Conservation (phyloP, 2,888 invertebrate genomes). For the Lepidocyrtinus sp. region DNA sequence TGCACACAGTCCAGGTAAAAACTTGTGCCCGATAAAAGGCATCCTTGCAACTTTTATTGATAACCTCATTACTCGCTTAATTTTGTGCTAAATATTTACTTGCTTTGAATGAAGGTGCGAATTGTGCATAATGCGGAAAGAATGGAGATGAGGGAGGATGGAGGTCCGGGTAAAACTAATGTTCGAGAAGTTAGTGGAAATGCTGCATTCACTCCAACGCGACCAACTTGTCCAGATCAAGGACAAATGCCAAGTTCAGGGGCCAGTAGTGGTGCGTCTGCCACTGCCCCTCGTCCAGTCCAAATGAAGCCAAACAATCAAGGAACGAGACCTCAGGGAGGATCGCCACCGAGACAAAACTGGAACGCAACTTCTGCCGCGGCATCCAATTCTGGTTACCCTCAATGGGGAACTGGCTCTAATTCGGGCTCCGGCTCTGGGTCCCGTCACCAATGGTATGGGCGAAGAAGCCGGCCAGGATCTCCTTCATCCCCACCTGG, state of each 20-base stretch:
- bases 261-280: background rate
- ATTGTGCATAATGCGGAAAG: conserved; percentile 30
- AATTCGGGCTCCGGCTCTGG: background rate
- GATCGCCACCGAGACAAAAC: no score
- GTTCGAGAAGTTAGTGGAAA: conserved; percentile 41
- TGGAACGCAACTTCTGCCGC: background rate
- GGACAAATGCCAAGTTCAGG: background rate
- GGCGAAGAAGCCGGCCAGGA: background rate
- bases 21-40: no score
- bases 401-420: background rate
- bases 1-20: conserved; percentile 56
- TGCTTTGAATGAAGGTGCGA: conserved; percentile 19
- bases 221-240: background rate
- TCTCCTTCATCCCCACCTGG: conserved; percentile 26
- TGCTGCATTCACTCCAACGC: background rate
- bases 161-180: conserved; percentile 11
- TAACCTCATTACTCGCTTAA: no score
- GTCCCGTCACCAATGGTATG: background rate
- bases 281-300: background rate
- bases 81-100: no score
- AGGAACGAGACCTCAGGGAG: background rate
- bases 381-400: background rate
- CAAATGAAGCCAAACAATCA: background rate
- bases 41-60: background rate
- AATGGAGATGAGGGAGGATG: conserved; percentile 20